These are phyloP conservation scores for Rhysida immarginata DNA, from an alignment of 1,140 invertebrate genomes.

Conservation along the genomic window DNA sequence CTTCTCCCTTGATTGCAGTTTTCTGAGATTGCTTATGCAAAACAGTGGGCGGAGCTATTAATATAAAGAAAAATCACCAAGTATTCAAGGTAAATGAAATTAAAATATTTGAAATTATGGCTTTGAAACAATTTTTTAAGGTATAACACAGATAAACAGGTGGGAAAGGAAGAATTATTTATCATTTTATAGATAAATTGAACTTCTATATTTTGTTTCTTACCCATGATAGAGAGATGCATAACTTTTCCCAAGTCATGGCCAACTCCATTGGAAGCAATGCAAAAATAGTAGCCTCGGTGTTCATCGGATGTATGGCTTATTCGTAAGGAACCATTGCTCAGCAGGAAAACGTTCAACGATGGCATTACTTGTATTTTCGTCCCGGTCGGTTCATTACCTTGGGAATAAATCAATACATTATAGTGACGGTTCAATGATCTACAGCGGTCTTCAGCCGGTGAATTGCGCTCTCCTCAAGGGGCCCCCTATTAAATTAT, in stretches of 20 bases:
- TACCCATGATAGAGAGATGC: background rate
- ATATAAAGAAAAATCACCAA: no score
- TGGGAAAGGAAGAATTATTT: no score
- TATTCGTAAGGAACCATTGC: slow-evolving; percentile 42
- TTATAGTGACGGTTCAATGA: background rate
- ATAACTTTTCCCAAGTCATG: background rate
- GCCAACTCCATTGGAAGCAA: slow-evolving; percentile 7
- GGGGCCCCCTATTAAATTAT: background rate
- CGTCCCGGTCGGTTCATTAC: slow-evolving; percentile 20
- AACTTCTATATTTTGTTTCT: no score
- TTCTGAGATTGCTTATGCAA: no score
- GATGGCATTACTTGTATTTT: slow-evolving; percentile 19
- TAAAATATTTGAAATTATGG: no score
- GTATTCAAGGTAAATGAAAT: no score
- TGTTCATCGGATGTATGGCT: slow-evolving; percentile 36
- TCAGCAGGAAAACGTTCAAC: slow-evolving; percentile 14
- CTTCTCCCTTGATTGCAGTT: no score
- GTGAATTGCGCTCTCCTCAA: background rate
- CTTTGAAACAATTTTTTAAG: no score
- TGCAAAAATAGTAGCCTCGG: slow-evolving; percentile 15
- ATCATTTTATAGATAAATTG: no score
- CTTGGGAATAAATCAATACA: background rate
- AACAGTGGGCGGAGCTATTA: no score
- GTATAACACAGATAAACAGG: no score
- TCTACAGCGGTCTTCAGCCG: background rate